Conservation (phyloP, 2,888 invertebrate species). For the Papilio protenor region DNA sequence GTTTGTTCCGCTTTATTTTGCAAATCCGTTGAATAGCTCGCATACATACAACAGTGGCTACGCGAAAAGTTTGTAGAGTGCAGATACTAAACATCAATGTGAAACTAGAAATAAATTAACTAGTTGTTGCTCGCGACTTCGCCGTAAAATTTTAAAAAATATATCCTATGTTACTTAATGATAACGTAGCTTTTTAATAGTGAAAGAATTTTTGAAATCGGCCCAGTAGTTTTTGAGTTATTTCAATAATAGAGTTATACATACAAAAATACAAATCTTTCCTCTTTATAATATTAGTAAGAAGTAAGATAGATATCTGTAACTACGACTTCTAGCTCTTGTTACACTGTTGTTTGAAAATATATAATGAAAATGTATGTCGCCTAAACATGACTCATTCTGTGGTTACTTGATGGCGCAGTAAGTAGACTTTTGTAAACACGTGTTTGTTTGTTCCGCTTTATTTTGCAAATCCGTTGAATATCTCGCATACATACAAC, state of each 20-base stretch:
- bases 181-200: no score
- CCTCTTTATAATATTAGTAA: no score
- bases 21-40: neutral
- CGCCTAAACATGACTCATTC: neutral
- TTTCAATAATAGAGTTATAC: no score
- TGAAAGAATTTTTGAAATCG: no score
- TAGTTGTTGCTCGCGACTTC: no score
- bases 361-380: neutral
- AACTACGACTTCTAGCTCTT: neutral
- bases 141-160: no score
- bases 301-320: neutral
- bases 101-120: no score
- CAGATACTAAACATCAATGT: no score
- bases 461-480: neutral
- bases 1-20: neutral
- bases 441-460: neutral
- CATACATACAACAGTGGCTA: neutral
- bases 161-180: no score
- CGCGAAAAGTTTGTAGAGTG: neutral
- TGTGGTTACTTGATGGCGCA: slow-evolving; percentile 5
- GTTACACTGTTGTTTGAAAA: neutral
- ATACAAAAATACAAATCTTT: no score
- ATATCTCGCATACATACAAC: neutral
- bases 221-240: no score
- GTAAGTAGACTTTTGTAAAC: neutral